Base-by-base conservation (phyloP, 92 coral and sea anemone species). In the Zoanthus sansibaricus region DNA sequence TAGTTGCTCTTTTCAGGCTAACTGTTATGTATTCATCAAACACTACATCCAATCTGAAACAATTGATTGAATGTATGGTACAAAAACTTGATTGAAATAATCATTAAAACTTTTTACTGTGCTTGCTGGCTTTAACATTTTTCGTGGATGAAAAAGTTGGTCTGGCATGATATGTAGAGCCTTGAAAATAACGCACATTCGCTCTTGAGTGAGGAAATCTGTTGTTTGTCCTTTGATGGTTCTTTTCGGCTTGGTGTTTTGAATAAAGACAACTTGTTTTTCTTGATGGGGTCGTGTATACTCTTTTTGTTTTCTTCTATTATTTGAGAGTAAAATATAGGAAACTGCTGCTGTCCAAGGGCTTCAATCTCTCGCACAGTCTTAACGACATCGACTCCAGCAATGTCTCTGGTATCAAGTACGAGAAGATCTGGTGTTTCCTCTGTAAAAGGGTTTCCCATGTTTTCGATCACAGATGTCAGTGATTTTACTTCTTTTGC, bases 351-450 rank as follows among this genome's bases (percentile, higher is more conserved):
- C 52, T 67, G 47, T 15, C 90, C 88, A 55, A 88, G 61, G 32
- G 67, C 69, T 84, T 91, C 89, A 71, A 77, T 84, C 62, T 88
- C 58, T 30, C 56, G 71, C 2, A 91, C 91, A 5, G 88, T 88
- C 68, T 88, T 68, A 37, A 66, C 59, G 11, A 83, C 86, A 48
- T 52, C 0, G 16, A 68, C 15, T 37, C 76, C 88, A 64, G 84
- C 93, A 82, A 91, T 18, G 25, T 87, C 87, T 75, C 86, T 82
- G 49, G 87, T 82, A 82, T 91, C 93, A 14, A 91, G 91, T 52
- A 88, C 91, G 67, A 83, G 84, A 75, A 88, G 85, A 45, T 83
- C 91, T 20, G 33, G 32, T 11, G 67, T 89, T 45, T 89, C 78
- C 25, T 89, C 91, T 46, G 69, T 84, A 66, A 84, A 88, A 21